Evolutionary conservation across 2,888 invertebrate genomes (phyloP).

Genomic region (Drosophila parthenogenetica): DNA sequence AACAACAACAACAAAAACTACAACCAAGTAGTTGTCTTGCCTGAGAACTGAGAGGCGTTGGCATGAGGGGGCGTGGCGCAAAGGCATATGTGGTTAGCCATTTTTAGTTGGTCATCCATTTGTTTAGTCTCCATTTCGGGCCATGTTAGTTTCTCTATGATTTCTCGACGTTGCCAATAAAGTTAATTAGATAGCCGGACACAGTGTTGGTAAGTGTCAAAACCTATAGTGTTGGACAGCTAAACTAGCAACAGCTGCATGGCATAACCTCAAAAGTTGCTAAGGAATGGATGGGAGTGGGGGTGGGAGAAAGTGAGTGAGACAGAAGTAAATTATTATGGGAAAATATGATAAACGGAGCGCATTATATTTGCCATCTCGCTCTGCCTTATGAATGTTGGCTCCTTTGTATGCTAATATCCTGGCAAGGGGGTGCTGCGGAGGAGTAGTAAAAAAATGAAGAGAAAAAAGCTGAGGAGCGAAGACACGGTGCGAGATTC

Average conservation of each 20-base stretch:
- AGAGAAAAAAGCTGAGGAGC: constrained; percentile 6
- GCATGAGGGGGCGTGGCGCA: constrained; percentile 9
- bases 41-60: background rate
- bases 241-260: background rate
- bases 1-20: background rate
- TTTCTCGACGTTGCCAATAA: constrained; percentile 51
- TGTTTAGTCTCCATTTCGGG: constrained; percentile 42
- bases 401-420: constrained; percentile 81
- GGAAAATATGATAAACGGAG: constrained; percentile 79
- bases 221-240: constrained; percentile 30
- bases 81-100: constrained; percentile 58
- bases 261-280: background rate
- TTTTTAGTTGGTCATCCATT: constrained; percentile 60
- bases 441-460: background rate
- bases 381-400: constrained; percentile 50
- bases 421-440: constrained; percentile 30
- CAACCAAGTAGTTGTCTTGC: constrained; percentile 52
- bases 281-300: background rate
- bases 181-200: constrained; percentile 58
- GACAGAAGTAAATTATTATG: constrained; percentile 79
- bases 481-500: constrained; percentile 39
- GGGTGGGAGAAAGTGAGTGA: background rate
- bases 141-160: constrained; percentile 46
- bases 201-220: constrained; percentile 21
- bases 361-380: constrained; percentile 64